These are phyloP conservation scores for Elysia crispata DNA, from an alignment of 2,888 invertebrate species.

Conservation along the genomic window DNA sequence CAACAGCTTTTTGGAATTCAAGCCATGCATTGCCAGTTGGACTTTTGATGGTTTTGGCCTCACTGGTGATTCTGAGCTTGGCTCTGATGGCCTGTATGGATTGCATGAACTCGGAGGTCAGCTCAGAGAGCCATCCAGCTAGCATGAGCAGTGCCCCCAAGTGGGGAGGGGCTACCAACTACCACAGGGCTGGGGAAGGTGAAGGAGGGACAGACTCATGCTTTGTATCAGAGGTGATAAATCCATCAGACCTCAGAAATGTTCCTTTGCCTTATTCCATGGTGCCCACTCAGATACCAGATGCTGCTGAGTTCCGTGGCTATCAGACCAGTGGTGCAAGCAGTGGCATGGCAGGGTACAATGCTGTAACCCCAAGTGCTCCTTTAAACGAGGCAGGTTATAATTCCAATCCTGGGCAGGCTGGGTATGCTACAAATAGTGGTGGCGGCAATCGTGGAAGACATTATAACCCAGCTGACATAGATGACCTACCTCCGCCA, in stretches of 20 bases:
- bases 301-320: constrained; percentile 42
- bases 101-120: constrained; percentile 52
- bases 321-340: constrained; percentile 21
- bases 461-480: constrained; percentile 11
- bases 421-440: neutral
- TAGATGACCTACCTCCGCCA: neutral
- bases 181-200: neutral
- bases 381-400: too few relatives aligned
- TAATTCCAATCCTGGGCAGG: too few relatives aligned
- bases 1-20: too few relatives aligned
- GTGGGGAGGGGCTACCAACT: constrained; percentile 50
- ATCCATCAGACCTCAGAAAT: neutral
- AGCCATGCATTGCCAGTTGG: too few relatives aligned
- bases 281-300: constrained; percentile 37
- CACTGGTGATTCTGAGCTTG: constrained; percentile 18
- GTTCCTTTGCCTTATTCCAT: constrained; percentile 44
- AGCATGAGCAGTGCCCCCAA: constrained; percentile 21
- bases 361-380: too few relatives aligned
- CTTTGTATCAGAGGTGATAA: constrained; percentile 36
- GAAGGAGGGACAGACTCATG: constrained; percentile 13
- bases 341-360: neutral
- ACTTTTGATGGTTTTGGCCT: neutral
- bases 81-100: constrained; percentile 47
- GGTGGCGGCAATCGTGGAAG: neutral
- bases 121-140: constrained; percentile 50